Evolutionary conservation across 1,140 invertebrate species (phyloP).

Genomic region (Drosophila trapezifrons): DNA sequence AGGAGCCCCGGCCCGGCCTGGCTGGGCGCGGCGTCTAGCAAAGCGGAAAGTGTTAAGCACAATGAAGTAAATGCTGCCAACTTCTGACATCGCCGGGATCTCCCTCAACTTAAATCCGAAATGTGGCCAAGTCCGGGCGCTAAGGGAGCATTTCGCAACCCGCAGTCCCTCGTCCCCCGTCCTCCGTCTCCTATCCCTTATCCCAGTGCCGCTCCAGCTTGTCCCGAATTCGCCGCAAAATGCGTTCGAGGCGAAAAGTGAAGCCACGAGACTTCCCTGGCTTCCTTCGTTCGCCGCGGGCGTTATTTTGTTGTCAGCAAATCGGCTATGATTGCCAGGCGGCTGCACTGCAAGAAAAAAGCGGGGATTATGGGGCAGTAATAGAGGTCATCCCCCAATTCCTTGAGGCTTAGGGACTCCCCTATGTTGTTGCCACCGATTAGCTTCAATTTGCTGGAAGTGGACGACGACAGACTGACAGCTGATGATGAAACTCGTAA

Average conservation of each 20-base stretch:
- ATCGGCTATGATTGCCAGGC: slow-evolving; percentile 7
- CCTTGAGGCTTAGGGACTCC: too few species aligned
- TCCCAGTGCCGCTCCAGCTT: slow-evolving; percentile 14
- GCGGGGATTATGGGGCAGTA: too few species aligned
- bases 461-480: slow-evolving; percentile 36
- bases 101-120: slow-evolving; percentile 27
- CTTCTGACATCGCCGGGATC: slow-evolving; percentile 52
- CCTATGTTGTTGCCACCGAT: slow-evolving; percentile 19
- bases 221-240: slow-evolving; percentile 68
- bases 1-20: not conserved
- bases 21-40: slow-evolving; percentile 37
- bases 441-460: slow-evolving; percentile 59
- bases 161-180: too few species aligned
- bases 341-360: not conserved
- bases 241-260: slow-evolving; percentile 41
- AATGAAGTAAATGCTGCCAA: slow-evolving; percentile 72
- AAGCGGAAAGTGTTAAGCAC: slow-evolving; percentile 78
- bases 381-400: too few species aligned
- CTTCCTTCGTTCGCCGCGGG: slow-evolving; percentile 13
- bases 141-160: not conserved
- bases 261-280: slow-evolving; percentile 9
- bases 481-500: not conserved
- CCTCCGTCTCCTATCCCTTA: too few species aligned
- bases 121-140: slow-evolving; percentile 5
- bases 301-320: slow-evolving; percentile 17